Base-by-base conservation (phyloP, 2,888 invertebrate genomes). In the Trichacis sp. region DNA sequence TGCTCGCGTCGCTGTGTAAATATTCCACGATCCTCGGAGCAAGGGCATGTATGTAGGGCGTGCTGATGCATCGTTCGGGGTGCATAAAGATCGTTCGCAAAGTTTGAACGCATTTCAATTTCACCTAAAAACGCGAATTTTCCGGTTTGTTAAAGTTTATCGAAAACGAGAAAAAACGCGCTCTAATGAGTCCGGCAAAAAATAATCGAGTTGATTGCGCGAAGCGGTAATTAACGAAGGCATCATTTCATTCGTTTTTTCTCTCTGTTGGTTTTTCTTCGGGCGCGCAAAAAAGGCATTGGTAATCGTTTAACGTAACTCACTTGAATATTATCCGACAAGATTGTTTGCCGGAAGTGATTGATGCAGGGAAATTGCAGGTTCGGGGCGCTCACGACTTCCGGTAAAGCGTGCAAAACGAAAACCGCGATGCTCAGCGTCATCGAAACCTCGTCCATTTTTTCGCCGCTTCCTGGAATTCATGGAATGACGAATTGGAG, bases 351-450 rank as follows among this genome's bases (percentile, higher is more conserved):
- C 33, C 94, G 88, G 85, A 96, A 96, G 80, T 96, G 93, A 86
- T 96, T 95, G 75, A 97, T 93, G 80, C 95, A 95, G 0, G 96
- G 95, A 84, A 94, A 95, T 82, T 95, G 93, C 53, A 97, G 86
- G 74, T 94, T 92, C 9, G 94, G 93, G 29, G 93, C 91, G 24
- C 89, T 88, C 9, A 93, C 90, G 9, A 93, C 92, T 72, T 91
- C 88, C 0, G 92, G 88, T 1, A 94, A 92, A 5, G 95, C 93
- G 73, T 95, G 91, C 40, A 94, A 88, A 64, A 97, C 89, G 75
- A 98, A 93, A 6, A 95, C 94, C 1, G 94, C 93, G 80, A 97
- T 93, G 0, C 95, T 93, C 66, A 95, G 87, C 84, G 98, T 90
- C 85, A 97, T 92, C 0, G 94, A 92, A 5, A 94, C 91, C 74